Percentiles rank a stretch among this genome's conserved stretches.
These are phyloP conservation scores for Scopus umbretta DNA, from an alignment of 2,113 vertebrate genomes.

Conservation along the genomic window DNA sequence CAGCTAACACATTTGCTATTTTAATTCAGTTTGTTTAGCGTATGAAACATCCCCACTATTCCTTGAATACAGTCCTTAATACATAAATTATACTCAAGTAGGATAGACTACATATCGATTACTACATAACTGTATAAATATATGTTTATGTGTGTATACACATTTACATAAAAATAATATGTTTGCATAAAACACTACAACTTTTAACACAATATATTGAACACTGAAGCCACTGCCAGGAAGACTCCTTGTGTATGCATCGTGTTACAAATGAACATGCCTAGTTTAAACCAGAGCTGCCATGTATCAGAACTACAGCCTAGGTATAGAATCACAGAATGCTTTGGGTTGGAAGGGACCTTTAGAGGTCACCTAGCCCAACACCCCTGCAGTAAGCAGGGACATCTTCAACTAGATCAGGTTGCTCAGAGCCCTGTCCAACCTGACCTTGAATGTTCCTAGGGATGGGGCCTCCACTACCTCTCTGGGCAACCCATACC, in stretches of 20 bases:
- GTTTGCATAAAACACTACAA: not conserved
- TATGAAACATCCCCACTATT: not conserved
- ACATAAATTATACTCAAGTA: not conserved
- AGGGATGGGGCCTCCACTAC: no score
- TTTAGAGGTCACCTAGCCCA: no score
- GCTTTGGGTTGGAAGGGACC: no score
- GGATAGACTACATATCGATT: not conserved
- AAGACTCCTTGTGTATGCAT: not conserved
- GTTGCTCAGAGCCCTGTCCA: no score
- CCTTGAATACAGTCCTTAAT: not conserved
- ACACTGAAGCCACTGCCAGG: not conserved
- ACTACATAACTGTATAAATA: not conserved
- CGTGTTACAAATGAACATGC: not conserved
- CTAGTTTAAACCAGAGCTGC: not conserved
- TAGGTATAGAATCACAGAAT: no score
- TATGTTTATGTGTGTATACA: not conserved
- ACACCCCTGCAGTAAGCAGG: no score
- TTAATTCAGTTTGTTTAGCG: not conserved
- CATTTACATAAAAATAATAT: not conserved
- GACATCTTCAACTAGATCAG: no score
- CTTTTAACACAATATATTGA: not conserved
- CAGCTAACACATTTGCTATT: not conserved
- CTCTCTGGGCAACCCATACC: no score
- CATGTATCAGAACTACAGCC: not conserved
- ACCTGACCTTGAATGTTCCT: no score